Percentiles rank a stretch among this genome's conserved stretches.
phyloP scores from a whole-genome alignment of 2,797 vertebrate genomes.

The Brachyalestes nurse region DNA sequence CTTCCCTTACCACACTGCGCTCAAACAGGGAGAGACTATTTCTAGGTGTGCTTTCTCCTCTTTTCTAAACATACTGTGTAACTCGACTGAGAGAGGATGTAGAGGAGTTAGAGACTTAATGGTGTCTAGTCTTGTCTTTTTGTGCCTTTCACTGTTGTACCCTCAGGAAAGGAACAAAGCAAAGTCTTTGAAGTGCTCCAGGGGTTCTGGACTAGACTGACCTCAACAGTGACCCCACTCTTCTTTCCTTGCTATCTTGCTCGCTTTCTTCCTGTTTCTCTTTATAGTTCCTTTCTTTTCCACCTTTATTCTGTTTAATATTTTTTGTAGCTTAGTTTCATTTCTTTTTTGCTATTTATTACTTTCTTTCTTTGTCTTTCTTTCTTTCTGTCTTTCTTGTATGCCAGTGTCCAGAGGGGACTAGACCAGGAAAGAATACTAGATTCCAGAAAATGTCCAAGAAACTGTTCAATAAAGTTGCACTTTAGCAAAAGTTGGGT shows the following conservation, averaged over 20 bases:
- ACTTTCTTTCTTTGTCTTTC: background rate
- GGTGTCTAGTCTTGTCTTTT: background rate
- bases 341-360: background rate
- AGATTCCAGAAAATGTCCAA: too few relatives aligned
- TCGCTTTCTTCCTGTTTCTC: too few relatives aligned
- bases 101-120: background rate
- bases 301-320: background rate
- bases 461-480: background rate
- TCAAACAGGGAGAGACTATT: background rate
- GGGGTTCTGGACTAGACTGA: background rate
- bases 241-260: background rate
- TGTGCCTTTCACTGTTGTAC: background rate
- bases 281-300: background rate
- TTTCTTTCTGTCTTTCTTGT: background rate
- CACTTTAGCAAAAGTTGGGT: background rate
- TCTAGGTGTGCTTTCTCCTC: background rate
- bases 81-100: background rate
- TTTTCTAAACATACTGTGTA: background rate
- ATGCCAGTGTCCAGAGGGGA: slow-evolving; percentile 18
- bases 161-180: background rate
- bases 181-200: background rate
- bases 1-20: slow-evolving; percentile 3
- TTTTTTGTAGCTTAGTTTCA: background rate
- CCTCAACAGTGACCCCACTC: background rate
- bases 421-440: too few relatives aligned